phyloP scores from a whole-genome alignment of 1,140 invertebrate species.

The Pomacea maculata region DNA sequence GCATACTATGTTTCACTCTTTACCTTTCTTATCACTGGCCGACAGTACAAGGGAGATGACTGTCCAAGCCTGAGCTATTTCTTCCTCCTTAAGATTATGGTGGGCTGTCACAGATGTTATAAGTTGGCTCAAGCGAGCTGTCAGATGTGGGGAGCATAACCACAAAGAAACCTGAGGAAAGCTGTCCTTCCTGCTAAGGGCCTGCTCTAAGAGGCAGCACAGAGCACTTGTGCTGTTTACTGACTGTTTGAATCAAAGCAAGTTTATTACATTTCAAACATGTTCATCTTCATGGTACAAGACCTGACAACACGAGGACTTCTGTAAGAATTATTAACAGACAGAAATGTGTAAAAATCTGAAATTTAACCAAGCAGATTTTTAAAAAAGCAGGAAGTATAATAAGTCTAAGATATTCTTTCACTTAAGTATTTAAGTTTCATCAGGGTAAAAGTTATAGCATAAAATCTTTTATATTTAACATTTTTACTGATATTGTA shows the following conservation, averaged over 20 bases:
- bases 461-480: too few species aligned
- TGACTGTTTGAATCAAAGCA: slow-evolving; percentile 26
- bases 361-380: too few species aligned
- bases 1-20: not conserved
- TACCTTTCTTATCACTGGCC: slow-evolving; percentile 40
- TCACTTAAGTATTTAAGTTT: not conserved
- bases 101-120: slow-evolving; percentile 19
- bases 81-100: slow-evolving; percentile 19
- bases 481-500: too few species aligned
- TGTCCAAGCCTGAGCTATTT: slow-evolving; percentile 29
- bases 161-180: slow-evolving; percentile 34
- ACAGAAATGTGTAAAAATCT: too few species aligned
- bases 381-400: not conserved
- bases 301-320: not conserved
- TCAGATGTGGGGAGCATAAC: slow-evolving; percentile 28
- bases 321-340: too few species aligned
- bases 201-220: slow-evolving; percentile 38
- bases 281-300: not conserved
- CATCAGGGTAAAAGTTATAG: too few species aligned
- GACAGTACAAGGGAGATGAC: slow-evolving; percentile 46
- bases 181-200: slow-evolving; percentile 25
- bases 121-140: slow-evolving; percentile 1
- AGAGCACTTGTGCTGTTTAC: slow-evolving; percentile 29
- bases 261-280: not conserved
- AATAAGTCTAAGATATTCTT: not conserved